These are phyloP conservation scores for Microcebus lehilahytsara DNA, from an alignment of 2,113 vertebrate genomes.

Conservation along the genomic window DNA sequence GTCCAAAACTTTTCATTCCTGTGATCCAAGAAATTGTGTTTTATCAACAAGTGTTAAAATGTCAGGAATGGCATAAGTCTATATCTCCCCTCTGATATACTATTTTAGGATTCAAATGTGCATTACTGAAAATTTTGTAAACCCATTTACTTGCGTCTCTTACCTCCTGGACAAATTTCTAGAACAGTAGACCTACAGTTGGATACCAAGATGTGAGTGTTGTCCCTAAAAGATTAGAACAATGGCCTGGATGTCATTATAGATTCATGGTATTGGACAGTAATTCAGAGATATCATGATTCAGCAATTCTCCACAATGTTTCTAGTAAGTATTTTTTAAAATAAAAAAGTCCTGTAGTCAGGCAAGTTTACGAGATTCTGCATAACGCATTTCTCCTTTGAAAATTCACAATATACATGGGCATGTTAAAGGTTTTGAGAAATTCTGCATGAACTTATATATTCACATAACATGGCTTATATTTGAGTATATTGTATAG, in stretches of 20 bases:
- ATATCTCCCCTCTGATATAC: neutral
- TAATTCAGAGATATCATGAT: neutral
- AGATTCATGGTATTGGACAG: neutral
- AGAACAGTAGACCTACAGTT: neutral
- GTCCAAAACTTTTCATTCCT: conserved; percentile 19
- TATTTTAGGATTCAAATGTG: neutral
- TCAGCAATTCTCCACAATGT: neutral
- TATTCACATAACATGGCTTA: too few species aligned
- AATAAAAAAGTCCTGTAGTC: neutral
- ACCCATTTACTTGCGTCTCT: neutral
- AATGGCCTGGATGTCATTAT: neutral
- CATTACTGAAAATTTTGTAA: neutral
- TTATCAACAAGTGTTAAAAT: neutral
- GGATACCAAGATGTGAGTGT: neutral
- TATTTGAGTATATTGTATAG: too few species aligned
- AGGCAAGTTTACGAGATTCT: neutral
- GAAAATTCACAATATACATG: neutral
- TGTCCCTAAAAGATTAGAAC: neutral
- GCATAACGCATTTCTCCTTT: neutral
- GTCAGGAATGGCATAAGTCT: neutral
- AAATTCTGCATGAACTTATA: neutral
- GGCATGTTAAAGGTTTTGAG: conserved; percentile 1
- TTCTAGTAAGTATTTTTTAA: conserved; percentile 17
- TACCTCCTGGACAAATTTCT: neutral
- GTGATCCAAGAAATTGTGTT: neutral